Evolutionary conservation across 2,888 invertebrate genomes (phyloP).

Genomic region (Criorhina ranunculi): DNA sequence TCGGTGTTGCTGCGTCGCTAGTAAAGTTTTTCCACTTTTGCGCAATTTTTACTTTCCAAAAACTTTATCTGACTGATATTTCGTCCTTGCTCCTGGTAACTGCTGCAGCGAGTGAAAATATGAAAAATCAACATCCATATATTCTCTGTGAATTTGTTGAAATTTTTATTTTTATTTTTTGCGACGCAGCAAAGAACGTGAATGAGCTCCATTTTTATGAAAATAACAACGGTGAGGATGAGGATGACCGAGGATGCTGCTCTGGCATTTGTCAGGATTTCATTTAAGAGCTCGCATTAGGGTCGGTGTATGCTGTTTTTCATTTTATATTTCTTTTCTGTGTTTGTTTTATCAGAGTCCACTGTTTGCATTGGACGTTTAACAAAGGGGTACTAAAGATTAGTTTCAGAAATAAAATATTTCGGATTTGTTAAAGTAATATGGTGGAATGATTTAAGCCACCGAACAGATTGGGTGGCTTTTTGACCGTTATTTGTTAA

Average conservation of each 20-base stretch:
- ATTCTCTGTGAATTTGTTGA: constrained; percentile 43
- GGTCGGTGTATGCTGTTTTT: constrained; percentile 26
- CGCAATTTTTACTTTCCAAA: constrained; percentile 27
- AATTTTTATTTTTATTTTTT: constrained; percentile 47
- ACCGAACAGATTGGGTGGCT: not conserved
- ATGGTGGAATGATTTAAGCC: not conserved
- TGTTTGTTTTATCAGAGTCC: constrained; percentile 36
- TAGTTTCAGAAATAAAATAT: constrained; percentile 17
- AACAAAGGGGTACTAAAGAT: constrained; percentile 2
- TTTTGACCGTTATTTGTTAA: not conserved
- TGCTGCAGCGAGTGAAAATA: constrained; percentile 49
- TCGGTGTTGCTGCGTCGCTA: constrained; percentile 17
- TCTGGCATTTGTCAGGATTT: constrained; percentile 69
- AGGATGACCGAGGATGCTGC: constrained; percentile 27
- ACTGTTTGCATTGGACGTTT: constrained; percentile 27
- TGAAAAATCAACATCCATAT: constrained; percentile 69
- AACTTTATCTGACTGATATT: constrained; percentile 67
- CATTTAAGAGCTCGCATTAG: constrained; percentile 54
- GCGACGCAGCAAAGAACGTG: constrained; percentile 2
- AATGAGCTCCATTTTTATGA: constrained; percentile 14
- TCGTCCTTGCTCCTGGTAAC: constrained; percentile 38
- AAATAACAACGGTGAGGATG: constrained; percentile 1
- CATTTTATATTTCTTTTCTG: constrained; percentile 13
- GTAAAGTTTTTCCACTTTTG: constrained; percentile 34
- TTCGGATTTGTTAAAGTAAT: not conserved